A percentile compares a stretch with the other conserved stretches of the same genome.
phyloP scores from a whole-genome alignment of 2,797 vertebrate genomes.

The Microctenopoma lineatum region DNA sequence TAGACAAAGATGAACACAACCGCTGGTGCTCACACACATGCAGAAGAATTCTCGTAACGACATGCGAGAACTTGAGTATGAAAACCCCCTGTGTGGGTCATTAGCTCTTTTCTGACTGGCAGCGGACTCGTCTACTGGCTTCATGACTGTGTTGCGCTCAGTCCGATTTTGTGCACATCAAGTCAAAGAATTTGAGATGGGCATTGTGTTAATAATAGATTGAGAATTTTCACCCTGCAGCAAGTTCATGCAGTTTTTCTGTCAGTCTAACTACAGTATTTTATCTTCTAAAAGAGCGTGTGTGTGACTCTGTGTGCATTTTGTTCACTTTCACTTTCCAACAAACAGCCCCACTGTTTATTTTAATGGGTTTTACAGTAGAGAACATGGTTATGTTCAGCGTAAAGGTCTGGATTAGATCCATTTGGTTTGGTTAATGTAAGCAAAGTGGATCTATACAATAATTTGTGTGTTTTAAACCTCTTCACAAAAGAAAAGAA shows the following conservation, averaged over 20 bases:
- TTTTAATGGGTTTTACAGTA: not conserved
- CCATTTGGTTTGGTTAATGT: too few species aligned
- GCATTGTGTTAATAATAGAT: slow-evolving; percentile 66
- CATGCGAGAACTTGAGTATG: not conserved
- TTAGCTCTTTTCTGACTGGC: slow-evolving; percentile 46
- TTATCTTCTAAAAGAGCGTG: slow-evolving; percentile 24
- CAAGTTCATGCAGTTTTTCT: slow-evolving; percentile 51
- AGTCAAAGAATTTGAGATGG: slow-evolving; percentile 43
- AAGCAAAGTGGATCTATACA: not conserved
- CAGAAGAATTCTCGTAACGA: slow-evolving; percentile 10
- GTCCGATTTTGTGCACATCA: slow-evolving; percentile 25
- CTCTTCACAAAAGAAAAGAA: not conserved
- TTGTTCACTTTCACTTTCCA: not conserved
- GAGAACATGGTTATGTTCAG: not conserved
- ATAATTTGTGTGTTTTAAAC: not conserved
- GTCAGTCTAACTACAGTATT: slow-evolving; percentile 54
- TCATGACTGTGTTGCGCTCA: slow-evolving; percentile 33
- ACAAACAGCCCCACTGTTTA: not conserved
- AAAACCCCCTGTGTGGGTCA: slow-evolving; percentile 49
- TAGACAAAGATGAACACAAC: not conserved
- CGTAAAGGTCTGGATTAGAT: not conserved
- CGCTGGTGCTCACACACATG: not conserved
- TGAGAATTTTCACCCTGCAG: slow-evolving; percentile 49
- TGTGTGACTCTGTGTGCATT: not conserved
- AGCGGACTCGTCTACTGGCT: slow-evolving; percentile 21